Percentiles rank a stretch among this genome's conserved stretches.
These are phyloP conservation scores for Orthosia gracilis DNA, from an alignment of 2,888 invertebrate genomes.

Conservation along the genomic window DNA sequence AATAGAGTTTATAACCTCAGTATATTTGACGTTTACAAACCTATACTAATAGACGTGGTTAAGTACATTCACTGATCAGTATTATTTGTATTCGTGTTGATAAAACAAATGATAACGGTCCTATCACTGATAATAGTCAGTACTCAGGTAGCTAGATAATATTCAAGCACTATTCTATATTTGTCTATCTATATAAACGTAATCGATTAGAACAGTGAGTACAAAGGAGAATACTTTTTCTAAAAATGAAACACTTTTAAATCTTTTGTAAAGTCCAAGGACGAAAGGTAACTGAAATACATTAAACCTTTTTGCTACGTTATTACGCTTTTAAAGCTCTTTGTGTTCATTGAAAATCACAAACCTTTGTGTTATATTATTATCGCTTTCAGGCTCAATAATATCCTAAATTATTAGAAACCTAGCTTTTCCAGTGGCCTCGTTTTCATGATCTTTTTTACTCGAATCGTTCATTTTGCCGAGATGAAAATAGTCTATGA, in stretches of 20 bases:
- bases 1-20: conserved; percentile 27
- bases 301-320: conserved; percentile 30
- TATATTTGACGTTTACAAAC: conserved; percentile 30
- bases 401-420: neutral
- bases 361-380: neutral
- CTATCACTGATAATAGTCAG: conserved; percentile 59
- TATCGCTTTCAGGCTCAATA: neutral
- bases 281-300: neutral
- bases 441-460: too few species aligned
- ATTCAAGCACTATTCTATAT: conserved; percentile 3
- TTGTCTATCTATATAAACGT: conserved; percentile 12
- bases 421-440: too few species aligned
- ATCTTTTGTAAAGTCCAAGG: conserved; percentile 26
- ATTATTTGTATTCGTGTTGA: conserved; percentile 61
- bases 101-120: conserved; percentile 63
- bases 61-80: conserved; percentile 50
- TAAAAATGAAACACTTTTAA: conserved; percentile 40
- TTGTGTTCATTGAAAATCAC: conserved; percentile 1
- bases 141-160: conserved; percentile 50
- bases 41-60: conserved; percentile 26
- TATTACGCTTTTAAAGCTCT: conserved; percentile 4
- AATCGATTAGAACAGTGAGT: conserved; percentile 12
- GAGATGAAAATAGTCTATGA: too few species aligned
- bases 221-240: conserved; percentile 18
- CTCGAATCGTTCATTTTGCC: too few species aligned